Evolutionary conservation across 2,113 vertebrate genomes (phyloP), one percentile per base, ranked within the genome.

Genomic region (Perca flavescens): DNA sequence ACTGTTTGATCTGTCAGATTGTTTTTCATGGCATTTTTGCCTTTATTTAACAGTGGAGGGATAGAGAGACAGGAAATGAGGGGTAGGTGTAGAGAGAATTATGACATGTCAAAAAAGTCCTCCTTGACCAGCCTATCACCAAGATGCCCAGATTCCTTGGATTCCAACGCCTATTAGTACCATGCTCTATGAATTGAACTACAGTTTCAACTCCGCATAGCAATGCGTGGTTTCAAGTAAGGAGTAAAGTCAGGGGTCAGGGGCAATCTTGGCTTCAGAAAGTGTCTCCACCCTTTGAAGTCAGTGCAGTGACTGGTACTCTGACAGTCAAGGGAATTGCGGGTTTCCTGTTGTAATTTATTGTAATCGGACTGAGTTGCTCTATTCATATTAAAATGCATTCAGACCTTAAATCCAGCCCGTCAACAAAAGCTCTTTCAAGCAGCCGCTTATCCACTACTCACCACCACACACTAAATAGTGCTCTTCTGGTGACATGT

Each of bases 351-450:
- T 70, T 61, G 74, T 80, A 43, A n/a, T 70, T 82, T 50, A 68
- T 74, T 77, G 65, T 70, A 67, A 80, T 76, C 9, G 60, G 15
- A 73, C 58, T 40, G 28, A 85, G 71, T 77, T 72, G 40, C 77
- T 86, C 56, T 73, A 68, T 85, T 90, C 77, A 80, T 86, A 72
- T 78, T 74, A 82, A 86, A 86, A 89, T 89, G 75, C 56, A 52
- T 72, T 16, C 40, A 74, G 68, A 71, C 53, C 67, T 77, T 72
- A 77, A 70, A 86, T 67, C 28, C 53, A 58, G 40, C 60, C 57
- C 17, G 57, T 65, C 66, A 70, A 93, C 86, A 87, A 85, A 89
- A 52, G 68, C 62, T 49, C 77, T 82, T 82, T 85, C 60, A 74
- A 86, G 77, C 61, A 61, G 78, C 70, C 16, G 16, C 83, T 70